Evolutionary conservation across 2,888 invertebrate species (phyloP).

Genomic region (Gymnosoma rotundatum): DNA sequence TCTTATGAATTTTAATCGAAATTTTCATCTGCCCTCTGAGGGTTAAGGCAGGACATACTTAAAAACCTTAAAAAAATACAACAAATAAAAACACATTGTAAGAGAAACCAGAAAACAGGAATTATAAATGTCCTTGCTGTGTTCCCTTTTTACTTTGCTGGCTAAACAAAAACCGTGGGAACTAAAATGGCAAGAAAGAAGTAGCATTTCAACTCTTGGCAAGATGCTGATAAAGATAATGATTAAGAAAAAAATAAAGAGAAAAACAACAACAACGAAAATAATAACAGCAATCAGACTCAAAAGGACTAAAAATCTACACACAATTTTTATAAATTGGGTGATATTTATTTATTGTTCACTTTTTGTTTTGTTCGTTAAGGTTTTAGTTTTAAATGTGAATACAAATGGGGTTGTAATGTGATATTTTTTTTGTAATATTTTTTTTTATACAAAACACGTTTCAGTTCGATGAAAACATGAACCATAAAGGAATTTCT

Average conservation of each 20-base stretch:
- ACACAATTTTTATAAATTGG: slow-evolving; percentile 32
- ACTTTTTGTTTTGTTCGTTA: not conserved
- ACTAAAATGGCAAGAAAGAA: slow-evolving; percentile 63
- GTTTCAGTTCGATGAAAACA: slow-evolving; percentile 32
- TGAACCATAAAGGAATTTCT: slow-evolving; percentile 10
- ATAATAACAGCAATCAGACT: slow-evolving; percentile 11
- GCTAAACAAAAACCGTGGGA: slow-evolving; percentile 62
- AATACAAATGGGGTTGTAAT: slow-evolving; percentile 54
- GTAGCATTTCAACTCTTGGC: slow-evolving; percentile 50
- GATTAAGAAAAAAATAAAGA: slow-evolving; percentile 5
- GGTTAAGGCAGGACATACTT: slow-evolving; percentile 41
- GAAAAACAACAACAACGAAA: not conserved
- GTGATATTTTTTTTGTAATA: slow-evolving; percentile 51
- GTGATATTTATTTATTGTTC: slow-evolving; percentile 32
- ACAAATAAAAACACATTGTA: too few relatives aligned
- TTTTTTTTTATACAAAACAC: slow-evolving; percentile 52
- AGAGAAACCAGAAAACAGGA: slow-evolving; percentile 21
- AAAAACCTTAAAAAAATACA: not conserved
- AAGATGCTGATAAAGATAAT: slow-evolving; percentile 61
- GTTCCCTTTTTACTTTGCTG: not conserved
- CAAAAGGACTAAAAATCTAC: slow-evolving; percentile 43
- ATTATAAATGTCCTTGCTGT: slow-evolving; percentile 32
- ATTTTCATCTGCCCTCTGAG: not conserved
- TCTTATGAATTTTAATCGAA: not conserved
- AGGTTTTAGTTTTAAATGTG: not conserved